These are phyloP conservation scores for Virgularia gustaviana DNA, from an alignment of 92 coral and sea anemone genomes.

Conservation along the genomic window DNA sequence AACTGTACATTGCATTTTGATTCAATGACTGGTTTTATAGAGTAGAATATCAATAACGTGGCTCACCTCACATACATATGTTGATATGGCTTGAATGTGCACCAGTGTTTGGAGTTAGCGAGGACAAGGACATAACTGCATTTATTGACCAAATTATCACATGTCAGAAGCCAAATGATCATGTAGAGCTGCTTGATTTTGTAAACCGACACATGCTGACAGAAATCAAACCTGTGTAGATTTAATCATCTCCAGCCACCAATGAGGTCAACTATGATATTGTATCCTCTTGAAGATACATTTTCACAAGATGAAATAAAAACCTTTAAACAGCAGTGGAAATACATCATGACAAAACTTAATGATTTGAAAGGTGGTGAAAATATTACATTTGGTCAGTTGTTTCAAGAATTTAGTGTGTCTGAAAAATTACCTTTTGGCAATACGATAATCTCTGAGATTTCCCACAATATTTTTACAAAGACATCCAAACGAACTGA, in stretches of 20 bases:
- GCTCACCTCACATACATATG: conserved; percentile 56
- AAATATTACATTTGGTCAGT: neutral
- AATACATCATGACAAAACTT: neutral
- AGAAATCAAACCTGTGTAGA: neutral
- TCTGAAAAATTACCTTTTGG: neutral
- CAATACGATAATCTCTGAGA: too few relatives aligned
- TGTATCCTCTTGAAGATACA: neutral
- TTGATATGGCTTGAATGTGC: conserved; percentile 51
- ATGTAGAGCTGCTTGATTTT: conserved; percentile 46
- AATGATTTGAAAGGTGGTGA: too few relatives aligned
- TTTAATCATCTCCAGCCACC: too few relatives aligned
- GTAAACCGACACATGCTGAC: conserved; percentile 49
- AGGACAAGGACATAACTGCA: too few relatives aligned
- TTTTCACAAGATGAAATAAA: neutral
- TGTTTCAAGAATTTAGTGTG: neutral
- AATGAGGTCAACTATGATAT: neutral
- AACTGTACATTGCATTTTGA: neutral
- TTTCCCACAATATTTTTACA: neutral
- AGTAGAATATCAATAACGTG: conserved; percentile 30
- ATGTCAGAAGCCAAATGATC: conserved; percentile 49
- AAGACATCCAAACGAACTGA: too few relatives aligned
- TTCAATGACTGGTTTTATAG: neutral
- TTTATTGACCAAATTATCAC: conserved; percentile 56
- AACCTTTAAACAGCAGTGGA: neutral
- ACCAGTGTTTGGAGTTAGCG: conserved; percentile 28